Evolutionary conservation across 2,797 vertebrate genomes (phyloP).

Genomic region (Rhodeus uyekii): DNA sequence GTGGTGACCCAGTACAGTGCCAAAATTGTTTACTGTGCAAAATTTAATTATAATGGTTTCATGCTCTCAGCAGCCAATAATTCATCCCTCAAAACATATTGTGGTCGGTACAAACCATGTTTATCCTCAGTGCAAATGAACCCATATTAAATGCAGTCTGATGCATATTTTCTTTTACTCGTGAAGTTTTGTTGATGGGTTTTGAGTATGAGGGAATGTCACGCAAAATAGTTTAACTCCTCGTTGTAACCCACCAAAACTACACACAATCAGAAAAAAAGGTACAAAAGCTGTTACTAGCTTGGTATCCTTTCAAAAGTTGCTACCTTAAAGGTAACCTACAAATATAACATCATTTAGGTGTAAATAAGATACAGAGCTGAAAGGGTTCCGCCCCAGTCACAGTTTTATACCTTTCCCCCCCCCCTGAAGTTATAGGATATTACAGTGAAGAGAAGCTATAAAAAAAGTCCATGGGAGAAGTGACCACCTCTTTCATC

Average conservation of each 20-base stretch:
- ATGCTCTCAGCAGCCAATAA: slow-evolving; percentile 15
- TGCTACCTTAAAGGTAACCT: neutral
- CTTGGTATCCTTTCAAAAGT: neutral
- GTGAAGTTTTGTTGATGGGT: neutral
- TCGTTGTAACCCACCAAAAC: neutral
- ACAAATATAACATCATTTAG: neutral
- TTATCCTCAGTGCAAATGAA: slow-evolving; percentile 15
- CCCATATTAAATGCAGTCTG: neutral
- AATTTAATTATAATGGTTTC: slow-evolving; percentile 11
- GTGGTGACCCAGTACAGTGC: neutral
- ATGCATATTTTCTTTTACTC: neutral
- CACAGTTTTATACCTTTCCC: neutral
- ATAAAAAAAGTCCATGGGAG: slow-evolving; percentile 48
- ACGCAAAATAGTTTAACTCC: neutral
- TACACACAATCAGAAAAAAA: neutral
- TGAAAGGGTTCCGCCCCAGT: neutral
- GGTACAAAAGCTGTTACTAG: neutral
- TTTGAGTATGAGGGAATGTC: neutral
- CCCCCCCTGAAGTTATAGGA: neutral
- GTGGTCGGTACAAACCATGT: slow-evolving; percentile 1
- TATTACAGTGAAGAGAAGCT: slow-evolving; percentile 7
- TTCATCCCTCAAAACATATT: neutral
- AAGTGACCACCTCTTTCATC: slow-evolving; percentile 36
- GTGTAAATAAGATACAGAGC: neutral
- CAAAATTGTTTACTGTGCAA: slow-evolving; percentile 11